Conservation (phyloP, 2,888 invertebrate species). For the Stenodema calcarata region DNA sequence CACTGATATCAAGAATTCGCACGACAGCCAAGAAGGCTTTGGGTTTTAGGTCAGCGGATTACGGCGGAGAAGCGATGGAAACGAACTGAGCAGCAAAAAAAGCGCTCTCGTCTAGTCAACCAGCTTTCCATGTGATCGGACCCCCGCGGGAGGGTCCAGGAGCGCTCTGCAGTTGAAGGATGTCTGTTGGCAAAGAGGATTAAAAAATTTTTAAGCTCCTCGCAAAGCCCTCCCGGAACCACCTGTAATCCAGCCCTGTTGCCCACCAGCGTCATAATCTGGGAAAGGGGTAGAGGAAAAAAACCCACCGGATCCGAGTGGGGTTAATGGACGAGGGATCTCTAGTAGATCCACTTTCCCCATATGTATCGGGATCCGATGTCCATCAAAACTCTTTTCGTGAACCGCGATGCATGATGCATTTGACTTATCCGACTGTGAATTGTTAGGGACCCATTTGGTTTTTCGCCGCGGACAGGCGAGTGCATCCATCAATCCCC, state of each 20-base stretch:
- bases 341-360: not conserved
- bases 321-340: slow-evolving; percentile 16
- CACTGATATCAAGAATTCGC: no score
- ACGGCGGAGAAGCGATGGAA: no score
- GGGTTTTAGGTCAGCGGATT: no score
- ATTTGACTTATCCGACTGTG: slow-evolving; percentile 13
- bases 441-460: not conserved
- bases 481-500: not conserved
- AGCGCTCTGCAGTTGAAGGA: slow-evolving; percentile 26
- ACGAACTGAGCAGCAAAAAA: no score
- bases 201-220: slow-evolving; percentile 25
- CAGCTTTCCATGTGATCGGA: slow-evolving; percentile 10
- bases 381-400: slow-evolving; percentile 1
- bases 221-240: slow-evolving; percentile 28
- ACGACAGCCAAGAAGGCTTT: no score
- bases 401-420: not conserved
- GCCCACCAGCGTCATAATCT: slow-evolving; percentile 24
- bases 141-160: not conserved
- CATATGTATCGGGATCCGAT: not conserved
- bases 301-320: not conserved
- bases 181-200: slow-evolving; percentile 42
- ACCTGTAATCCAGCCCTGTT: slow-evolving; percentile 35
- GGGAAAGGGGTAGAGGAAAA: not conserved
- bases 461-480: not conserved
- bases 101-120: not conserved